Evolutionary conservation across 2,888 invertebrate species (phyloP).

Genomic region (Drosophila putrida): DNA sequence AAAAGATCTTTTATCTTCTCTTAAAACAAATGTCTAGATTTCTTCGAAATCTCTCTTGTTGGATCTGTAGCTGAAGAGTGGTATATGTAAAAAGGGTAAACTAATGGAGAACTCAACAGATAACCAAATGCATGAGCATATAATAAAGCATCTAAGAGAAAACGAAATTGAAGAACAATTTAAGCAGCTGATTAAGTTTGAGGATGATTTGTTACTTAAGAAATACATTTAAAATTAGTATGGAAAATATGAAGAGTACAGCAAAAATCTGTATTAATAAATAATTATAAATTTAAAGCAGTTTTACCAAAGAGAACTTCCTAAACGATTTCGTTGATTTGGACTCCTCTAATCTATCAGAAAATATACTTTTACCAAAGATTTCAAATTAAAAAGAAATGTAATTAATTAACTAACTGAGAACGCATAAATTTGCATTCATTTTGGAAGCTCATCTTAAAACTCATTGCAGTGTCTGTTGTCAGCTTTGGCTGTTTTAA

Average conservation of each 20-base stretch:
- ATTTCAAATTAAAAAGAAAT: no score
- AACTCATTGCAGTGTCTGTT: neutral
- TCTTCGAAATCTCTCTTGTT: neutral
- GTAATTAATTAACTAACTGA: neutral
- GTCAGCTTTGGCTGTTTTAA: slow-evolving; percentile 1
- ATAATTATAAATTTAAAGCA: no score
- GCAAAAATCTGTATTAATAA: no score
- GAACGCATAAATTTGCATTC: neutral
- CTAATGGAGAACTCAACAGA: no score
- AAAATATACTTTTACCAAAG: no score
- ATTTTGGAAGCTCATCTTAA: slow-evolving; percentile 3
- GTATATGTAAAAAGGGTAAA: neutral
- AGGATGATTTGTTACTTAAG: neutral
- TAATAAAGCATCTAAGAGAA: neutral
- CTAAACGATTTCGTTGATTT: no score
- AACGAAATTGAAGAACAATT: neutral
- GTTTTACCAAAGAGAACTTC: no score
- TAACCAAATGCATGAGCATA: no score
- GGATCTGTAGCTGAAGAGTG: neutral
- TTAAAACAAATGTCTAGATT: neutral
- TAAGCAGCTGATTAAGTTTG: neutral
- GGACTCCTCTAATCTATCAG: no score
- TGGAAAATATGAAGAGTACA: no score
- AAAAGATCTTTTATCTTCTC: slow-evolving; percentile 1
- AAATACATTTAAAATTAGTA: no score